Evolutionary conservation across 2,113 vertebrate species (phyloP).

Genomic region (Psilopsiagon aurifrons): DNA sequence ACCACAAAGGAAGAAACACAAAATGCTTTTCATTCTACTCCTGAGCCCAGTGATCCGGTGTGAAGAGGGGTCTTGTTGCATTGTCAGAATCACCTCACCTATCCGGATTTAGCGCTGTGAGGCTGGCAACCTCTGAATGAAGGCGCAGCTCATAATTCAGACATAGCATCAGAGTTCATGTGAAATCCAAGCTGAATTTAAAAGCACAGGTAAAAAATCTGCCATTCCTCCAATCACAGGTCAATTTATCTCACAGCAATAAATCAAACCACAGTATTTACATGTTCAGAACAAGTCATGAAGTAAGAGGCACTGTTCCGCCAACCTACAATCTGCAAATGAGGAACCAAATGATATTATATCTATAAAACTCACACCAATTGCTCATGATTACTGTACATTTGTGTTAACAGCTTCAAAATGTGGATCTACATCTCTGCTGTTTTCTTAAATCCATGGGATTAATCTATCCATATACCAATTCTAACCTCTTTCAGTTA

Average conservation of each 20-base stretch:
- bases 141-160: not conserved
- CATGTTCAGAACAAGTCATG: not conserved
- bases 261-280: not conserved
- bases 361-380: not conserved
- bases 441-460: not conserved
- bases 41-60: accelerated
- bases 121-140: not conserved
- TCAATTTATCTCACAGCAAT: not conserved
- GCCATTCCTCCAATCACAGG: not conserved
- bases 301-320: not conserved
- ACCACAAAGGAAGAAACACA: not conserved
- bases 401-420: not conserved
- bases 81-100: not conserved
- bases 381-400: not conserved
- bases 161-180: accelerated
- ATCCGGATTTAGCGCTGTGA: not conserved
- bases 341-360: not conserved
- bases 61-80: not conserved
- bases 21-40: not conserved
- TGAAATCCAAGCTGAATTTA: not conserved
- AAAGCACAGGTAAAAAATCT: not conserved
- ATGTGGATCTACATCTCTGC: not conserved
- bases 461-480: not conserved
- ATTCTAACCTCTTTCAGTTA: not conserved
- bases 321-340: not conserved